Evolutionary conservation across 2,797 vertebrate species (phyloP).

Genomic region (Sebastiscus tertius): DNA sequence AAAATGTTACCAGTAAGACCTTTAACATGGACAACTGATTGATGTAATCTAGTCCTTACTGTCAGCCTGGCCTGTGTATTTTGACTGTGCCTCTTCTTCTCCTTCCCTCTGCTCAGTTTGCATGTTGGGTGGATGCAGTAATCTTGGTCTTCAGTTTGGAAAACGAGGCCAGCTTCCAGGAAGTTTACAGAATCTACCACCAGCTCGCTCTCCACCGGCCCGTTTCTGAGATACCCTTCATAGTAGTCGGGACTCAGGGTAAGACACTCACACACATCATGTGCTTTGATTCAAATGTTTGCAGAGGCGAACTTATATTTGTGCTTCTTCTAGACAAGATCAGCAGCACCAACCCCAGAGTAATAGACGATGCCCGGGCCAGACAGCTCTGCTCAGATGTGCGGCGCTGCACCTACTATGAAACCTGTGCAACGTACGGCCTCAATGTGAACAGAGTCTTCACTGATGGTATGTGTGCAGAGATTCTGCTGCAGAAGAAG

Average conservation of each 20-base stretch:
- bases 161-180: conserved; percentile 93
- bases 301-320: not conserved
- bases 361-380: conserved; percentile 88
- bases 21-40: not conserved
- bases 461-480: conserved; percentile 84
- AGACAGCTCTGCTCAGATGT: conserved; percentile 84
- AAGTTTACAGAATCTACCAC: conserved; percentile 88
- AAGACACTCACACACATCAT: conserved; percentile 38
- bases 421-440: conserved; percentile 94
- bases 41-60: not conserved
- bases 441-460: conserved; percentile 95
- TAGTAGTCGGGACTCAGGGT: conserved; percentile 95
- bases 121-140: conserved; percentile 92
- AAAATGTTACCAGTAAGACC: too few relatives aligned
- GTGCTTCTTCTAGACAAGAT: conserved; percentile 87
- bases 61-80: not conserved
- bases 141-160: conserved; percentile 97
- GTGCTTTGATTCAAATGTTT: not conserved
- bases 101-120: conserved; percentile 80
- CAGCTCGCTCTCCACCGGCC: conserved; percentile 86
- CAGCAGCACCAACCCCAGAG: conserved; percentile 89
- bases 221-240: conserved; percentile 86
- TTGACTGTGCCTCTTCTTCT: not conserved
- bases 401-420: conserved; percentile 92
- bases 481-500: not conserved